A percentile compares a stretch with the other conserved stretches of the same genome.
These are phyloP conservation scores for Anas platyrhynchos DNA, from an alignment of 2,113 vertebrate species.

Conservation along the genomic window DNA sequence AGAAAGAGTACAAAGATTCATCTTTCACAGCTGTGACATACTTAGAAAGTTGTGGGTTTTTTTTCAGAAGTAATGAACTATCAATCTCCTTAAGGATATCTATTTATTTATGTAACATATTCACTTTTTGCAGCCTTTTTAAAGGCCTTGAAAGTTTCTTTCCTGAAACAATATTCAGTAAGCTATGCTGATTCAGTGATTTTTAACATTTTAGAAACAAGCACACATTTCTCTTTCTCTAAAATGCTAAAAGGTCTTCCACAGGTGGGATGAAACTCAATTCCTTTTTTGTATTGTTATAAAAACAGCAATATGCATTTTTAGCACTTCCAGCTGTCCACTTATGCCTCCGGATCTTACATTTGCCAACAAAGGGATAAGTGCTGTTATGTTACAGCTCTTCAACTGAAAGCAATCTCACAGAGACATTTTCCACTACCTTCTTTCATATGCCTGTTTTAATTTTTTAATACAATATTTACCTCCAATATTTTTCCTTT, in stretches of 20 bases:
- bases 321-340: background rate
- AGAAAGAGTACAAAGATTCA: background rate
- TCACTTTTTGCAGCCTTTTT: background rate
- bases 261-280: background rate
- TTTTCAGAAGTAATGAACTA: background rate
- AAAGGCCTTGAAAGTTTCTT: background rate
- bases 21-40: conserved; percentile 6
- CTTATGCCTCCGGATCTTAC: background rate
- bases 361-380: background rate
- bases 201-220: background rate
- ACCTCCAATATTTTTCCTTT: background rate
- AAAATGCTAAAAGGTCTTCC: background rate
- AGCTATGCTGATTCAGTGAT: background rate
- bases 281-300: background rate
- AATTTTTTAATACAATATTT: background rate
- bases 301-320: background rate
- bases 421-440: background rate
- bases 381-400: background rate
- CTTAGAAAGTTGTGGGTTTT: background rate
- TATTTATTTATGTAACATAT: conserved; percentile 17
- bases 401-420: background rate
- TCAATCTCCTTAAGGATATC: background rate
- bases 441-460: background rate
- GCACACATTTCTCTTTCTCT: background rate
- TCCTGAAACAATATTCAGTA: background rate